phyloP scores from a whole-genome alignment of 2,797 vertebrate species.

The Spinus olivaceus region DNA sequence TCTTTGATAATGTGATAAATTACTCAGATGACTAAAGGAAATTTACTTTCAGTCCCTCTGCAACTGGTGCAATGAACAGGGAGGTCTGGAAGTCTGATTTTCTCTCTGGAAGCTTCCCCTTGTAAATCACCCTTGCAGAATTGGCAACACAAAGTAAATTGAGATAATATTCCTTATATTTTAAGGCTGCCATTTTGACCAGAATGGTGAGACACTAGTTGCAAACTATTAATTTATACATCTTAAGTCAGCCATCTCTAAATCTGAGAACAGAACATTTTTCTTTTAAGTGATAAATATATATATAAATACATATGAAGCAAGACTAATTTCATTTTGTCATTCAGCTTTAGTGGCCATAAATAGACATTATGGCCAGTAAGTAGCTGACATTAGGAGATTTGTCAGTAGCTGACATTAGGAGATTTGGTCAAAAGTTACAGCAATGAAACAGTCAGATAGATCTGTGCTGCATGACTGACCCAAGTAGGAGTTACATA shows the following conservation, averaged over 20 bases:
- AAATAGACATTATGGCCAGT: not conserved
- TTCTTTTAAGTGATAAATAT: not conserved
- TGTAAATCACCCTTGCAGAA: not conserved
- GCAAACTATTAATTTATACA: not conserved
- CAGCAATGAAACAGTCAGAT: accelerated
- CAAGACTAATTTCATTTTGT: not conserved
- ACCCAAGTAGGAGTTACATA: not conserved
- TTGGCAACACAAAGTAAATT: not conserved
- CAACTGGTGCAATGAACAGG: not conserved
- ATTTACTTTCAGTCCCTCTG: not conserved
- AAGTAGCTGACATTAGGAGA: not conserved
- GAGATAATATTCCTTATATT: not conserved
- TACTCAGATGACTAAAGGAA: not conserved
- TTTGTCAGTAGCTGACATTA: not conserved
- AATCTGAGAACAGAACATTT: not conserved
- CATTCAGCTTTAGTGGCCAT: not conserved
- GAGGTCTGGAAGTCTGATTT: not conserved
- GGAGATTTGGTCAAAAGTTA: not conserved
- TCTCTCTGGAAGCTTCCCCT: not conserved
- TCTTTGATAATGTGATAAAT: not conserved
- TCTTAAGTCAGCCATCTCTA: not conserved
- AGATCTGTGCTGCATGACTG: not conserved
- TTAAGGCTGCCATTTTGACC: not conserved
- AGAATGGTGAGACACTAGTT: not conserved
- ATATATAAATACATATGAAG: not conserved